A percentile compares a stretch with the other conserved stretches of the same genome.
phyloP scores from a whole-genome alignment of 2,888 invertebrate species.

The Deilephila elpenor region DNA sequence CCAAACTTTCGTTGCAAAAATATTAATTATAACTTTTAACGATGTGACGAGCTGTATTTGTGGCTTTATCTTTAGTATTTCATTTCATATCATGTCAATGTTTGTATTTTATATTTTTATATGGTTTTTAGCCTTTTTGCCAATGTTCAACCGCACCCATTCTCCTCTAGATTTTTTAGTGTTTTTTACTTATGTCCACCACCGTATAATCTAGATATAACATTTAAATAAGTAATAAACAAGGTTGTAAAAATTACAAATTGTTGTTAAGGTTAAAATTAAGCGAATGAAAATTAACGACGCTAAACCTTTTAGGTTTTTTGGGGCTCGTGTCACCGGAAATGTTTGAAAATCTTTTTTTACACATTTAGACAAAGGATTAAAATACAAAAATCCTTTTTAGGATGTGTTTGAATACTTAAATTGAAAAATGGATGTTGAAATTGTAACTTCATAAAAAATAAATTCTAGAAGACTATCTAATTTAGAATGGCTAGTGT shows the following conservation, averaged over 20 bases:
- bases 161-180: background rate
- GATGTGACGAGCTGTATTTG: no score
- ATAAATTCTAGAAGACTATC: no score
- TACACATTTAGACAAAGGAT: slow-evolving; percentile 15
- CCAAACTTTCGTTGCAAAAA: no score
- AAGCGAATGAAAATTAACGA: slow-evolving; percentile 9
- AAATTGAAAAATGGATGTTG: background rate
- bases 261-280: slow-evolving; percentile 39
- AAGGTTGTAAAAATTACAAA: slow-evolving; percentile 28
- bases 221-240: slow-evolving; percentile 4
- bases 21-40: no score
- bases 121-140: background rate
- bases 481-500: no score
- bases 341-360: background rate
- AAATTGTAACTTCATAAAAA: no score
- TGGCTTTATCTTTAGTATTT: no score
- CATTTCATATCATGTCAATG: background rate
- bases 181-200: background rate
- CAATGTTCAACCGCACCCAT: background rate
- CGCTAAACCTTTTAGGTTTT: slow-evolving; percentile 1
- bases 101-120: background rate
- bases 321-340: background rate
- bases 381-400: background rate
- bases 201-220: background rate
- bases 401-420: slow-evolving; percentile 12